A percentile compares a stretch with the other conserved stretches of the same genome.
phyloP scores from a whole-genome alignment of 2,888 invertebrate species.

The Ommatoiulus sabulosus region DNA sequence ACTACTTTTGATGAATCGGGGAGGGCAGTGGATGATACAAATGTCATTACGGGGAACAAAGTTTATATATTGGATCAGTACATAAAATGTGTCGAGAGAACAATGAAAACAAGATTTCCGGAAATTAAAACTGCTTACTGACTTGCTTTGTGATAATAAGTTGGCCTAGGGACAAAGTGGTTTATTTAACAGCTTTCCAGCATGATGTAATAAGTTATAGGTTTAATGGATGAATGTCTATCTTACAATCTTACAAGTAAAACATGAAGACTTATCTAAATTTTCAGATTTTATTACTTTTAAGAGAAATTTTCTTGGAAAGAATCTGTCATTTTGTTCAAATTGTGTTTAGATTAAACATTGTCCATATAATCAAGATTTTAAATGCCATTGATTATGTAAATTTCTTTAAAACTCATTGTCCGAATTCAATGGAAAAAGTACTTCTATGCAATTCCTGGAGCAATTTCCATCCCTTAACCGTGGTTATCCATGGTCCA shows the following conservation, averaged over 20 bases:
- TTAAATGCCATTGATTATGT: no score
- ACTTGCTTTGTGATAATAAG: not conserved
- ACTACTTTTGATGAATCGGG: not conserved
- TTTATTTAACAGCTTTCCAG: not conserved
- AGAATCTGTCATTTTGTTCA: no score
- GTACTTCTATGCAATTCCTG: no score
- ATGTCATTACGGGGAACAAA: not conserved
- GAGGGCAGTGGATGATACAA: not conserved
- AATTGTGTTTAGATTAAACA: no score
- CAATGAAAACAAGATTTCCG: not conserved
- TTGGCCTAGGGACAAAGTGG: not conserved
- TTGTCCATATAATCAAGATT: no score
- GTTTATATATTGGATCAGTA: not conserved
- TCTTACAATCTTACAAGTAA: not conserved
- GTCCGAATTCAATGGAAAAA: no score
- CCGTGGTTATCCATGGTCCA: no score
- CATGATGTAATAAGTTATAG: not conserved
- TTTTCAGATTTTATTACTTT: not conserved
- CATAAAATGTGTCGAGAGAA: not conserved
- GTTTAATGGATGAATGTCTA: not conserved
- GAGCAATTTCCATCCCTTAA: no score
- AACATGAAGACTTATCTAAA: not conserved
- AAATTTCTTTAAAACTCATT: no score
- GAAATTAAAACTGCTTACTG: not conserved
- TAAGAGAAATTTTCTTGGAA: no score